These are phyloP conservation scores for Camponotus vicinus DNA, from an alignment of 1,140 invertebrate genomes.

Conservation along the genomic window DNA sequence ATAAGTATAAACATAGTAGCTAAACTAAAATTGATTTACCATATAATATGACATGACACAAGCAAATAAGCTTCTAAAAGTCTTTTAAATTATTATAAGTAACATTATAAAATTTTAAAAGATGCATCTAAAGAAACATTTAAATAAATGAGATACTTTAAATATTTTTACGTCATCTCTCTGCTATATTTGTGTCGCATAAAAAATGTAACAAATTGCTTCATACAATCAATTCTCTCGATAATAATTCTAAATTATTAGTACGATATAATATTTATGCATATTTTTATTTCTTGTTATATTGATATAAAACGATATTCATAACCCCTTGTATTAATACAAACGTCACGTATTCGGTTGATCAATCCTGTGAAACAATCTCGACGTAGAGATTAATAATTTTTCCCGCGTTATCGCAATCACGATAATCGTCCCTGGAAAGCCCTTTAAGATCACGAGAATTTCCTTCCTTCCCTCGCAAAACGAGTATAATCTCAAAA, in stretches of 20 bases:
- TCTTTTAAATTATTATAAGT: background rate
- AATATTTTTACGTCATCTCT: background rate
- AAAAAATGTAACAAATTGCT: background rate
- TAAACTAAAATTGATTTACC: background rate
- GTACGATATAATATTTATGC: background rate
- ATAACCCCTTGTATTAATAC: background rate
- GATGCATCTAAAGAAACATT: background rate
- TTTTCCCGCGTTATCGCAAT: background rate
- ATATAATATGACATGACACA: background rate
- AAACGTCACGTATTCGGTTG: background rate
- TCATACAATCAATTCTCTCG: background rate
- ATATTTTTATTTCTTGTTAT: background rate
- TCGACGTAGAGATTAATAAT: background rate
- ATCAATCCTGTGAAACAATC: background rate
- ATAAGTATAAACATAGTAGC: background rate
- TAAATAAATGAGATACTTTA: background rate
- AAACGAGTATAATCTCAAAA: conserved; percentile 1
- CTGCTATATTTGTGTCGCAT: background rate
- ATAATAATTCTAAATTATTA: background rate
- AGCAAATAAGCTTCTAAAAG: background rate
- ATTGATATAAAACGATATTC: background rate
- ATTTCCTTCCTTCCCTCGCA: background rate
- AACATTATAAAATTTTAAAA: background rate
- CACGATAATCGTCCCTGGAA: background rate
- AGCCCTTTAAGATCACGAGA: background rate